These are phyloP conservation scores for Nomada hirtipes DNA, from an alignment of 2,888 invertebrate species.

Conservation along the genomic window DNA sequence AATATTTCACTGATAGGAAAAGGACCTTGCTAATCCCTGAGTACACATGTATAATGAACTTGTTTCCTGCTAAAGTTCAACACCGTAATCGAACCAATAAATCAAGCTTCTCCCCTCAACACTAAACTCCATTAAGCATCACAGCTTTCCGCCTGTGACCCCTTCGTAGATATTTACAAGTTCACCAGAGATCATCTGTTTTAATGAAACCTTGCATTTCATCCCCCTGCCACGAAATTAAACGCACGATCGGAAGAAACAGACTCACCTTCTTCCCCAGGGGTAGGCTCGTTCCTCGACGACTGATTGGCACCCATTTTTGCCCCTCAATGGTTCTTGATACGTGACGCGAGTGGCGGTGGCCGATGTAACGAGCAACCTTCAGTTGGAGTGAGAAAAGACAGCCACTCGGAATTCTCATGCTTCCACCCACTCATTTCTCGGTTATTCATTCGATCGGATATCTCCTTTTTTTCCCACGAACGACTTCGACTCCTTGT, in stretches of 20 bases:
- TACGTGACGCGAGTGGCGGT: conserved; percentile 61
- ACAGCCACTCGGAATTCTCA: conserved; percentile 64
- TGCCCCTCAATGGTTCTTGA: conserved; percentile 66
- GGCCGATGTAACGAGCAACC: conserved; percentile 56
- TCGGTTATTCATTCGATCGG: conserved; percentile 44
- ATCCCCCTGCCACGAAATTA: not conserved
- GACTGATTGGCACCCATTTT: conserved; percentile 86
- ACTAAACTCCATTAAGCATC: no score
- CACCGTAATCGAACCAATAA: no score
- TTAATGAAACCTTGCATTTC: not conserved
- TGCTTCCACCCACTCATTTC: conserved; percentile 58
- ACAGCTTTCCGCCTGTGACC: no score
- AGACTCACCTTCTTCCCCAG: conserved; percentile 84
- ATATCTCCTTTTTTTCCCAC: conserved; percentile 6
- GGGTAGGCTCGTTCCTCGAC: conserved; percentile 83
- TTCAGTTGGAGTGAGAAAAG: conserved; percentile 37
- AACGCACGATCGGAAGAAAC: conserved; percentile 4
- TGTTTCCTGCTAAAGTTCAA: no score
- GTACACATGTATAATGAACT: no score
- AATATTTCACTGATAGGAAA: no score
- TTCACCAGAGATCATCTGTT: not conserved
- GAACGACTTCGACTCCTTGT: not conserved
- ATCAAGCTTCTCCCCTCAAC: no score
- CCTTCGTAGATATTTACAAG: no score
- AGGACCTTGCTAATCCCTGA: no score